Base-by-base conservation (phyloP, 2,113 vertebrate genomes). In the Dicentrarchus labrax region DNA sequence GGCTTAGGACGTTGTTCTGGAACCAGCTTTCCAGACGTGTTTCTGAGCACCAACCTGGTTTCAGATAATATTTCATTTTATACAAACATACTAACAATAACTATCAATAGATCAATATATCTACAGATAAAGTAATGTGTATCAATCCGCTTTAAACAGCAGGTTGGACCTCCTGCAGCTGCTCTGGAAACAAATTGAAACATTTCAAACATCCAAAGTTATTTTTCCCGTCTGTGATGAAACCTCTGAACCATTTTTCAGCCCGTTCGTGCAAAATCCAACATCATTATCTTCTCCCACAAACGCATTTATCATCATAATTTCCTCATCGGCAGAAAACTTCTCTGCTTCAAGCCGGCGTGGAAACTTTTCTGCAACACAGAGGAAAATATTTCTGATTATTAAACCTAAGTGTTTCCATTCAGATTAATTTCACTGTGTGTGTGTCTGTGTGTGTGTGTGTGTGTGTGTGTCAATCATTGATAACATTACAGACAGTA, bases 251-350 rank as follows among this genome's bases (percentile, higher is more conserved):
- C 60, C 61, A 11, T 68, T 69, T 30, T 30, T 30, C 30, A 30
- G 30, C 30, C 30, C 30, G 30, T 30, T 30, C 30, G 30, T 30
- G 30, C 30, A 30, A 30, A 30, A 30, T 30, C 30, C 30, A 30
- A 30, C 30, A 30, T 43, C 24, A 57, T 71, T 11, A 61, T 78
- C 69, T 73, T 30, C 51, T 19, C 15, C 62, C 68, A 72, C 61
- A 30, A 50, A 47, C 54, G 2, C 75, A 60, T 84, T 78, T 38
- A 78, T 78, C 75, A 84, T 68, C 15, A 72, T 78, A 10, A 72
- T 78, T 61, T 71, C 60, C 51, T 72, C 82, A 51, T 71, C 4
- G 43, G 48, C 43, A 66, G 30, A 43, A 72, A 83, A 65, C 59
- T 76, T 59, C 51, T n/a, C 74, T 39, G 59, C 67, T 83, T 41